Base-by-base conservation (phyloP, 2,888 invertebrate genomes). In the Drosophila austrosaltans region DNA sequence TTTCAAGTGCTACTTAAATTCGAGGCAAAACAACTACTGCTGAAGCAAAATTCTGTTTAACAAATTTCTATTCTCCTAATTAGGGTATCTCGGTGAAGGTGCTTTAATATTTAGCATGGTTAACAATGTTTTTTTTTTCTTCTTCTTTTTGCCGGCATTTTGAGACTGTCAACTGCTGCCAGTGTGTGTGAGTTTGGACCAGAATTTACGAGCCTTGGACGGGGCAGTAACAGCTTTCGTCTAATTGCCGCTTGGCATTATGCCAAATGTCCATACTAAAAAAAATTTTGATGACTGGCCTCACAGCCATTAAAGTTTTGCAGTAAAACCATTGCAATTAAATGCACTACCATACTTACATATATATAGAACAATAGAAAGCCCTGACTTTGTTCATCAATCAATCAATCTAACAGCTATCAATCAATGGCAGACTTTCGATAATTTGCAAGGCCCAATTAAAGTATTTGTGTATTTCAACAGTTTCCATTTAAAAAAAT, bases 161-260 rank as follows among this genome's bases (percentile, higher is more conserved):
- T 44, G 59, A 63, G 65, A 48, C 77, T 79, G 85, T 79, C 82
- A 79, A 75, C 67, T 77, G 68, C 64, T 36, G 64, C 64, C 32
- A 32, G 25, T 20, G 44, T 20, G 44, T 44, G 53, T 53, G 59
- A 60, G 75, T 68, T 85, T 72, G 53, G 76, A 69, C 62, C 66
- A 69, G 16, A 73, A 82, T 85, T 85, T 85, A 82, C 73, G 78
- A 72, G 60, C 61, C 58, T 16, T 28, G 56, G 69, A 53, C 53
- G 66, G 63, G 53, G 28, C 66, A 25, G 64, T 53, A 65, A 70
- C 69, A 69, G 70, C 75, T 70, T 72, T 61, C 61, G 62, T 72
- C 89, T 88, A 84, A 84, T 86, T 84, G 89, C 70, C 72, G 39
- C 30, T 73, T 83, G 83, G 87, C 87, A 71, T 66, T 66, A 57